These are phyloP conservation scores for Eupithecia subumbrata DNA, from an alignment of 2,888 invertebrate genomes.

Conservation along the genomic window DNA sequence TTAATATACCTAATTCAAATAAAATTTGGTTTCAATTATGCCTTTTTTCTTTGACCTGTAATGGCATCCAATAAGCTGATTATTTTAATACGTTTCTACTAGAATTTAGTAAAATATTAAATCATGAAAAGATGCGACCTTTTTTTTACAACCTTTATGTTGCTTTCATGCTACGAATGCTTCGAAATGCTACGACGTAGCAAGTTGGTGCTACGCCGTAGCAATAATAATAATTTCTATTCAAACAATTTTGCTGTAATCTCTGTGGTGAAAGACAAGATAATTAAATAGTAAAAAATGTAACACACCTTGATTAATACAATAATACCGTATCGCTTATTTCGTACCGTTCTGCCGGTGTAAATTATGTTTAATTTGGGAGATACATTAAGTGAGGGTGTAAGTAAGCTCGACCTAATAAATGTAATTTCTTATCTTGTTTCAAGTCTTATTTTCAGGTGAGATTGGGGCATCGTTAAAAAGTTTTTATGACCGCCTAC, in stretches of 20 bases:
- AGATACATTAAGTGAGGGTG: not conserved
- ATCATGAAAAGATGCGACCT: no score
- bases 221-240: not conserved
- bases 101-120: no score
- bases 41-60: not conserved
- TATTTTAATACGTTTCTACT: not conserved
- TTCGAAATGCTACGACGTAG: not conserved
- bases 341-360: not conserved
- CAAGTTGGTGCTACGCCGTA: not conserved
- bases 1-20: not conserved
- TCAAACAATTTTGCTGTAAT: no score
- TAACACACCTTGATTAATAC: not conserved
- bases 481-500: constrained; percentile 15
- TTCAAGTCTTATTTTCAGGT: constrained; percentile 22
- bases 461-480: constrained; percentile 22
- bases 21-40: not conserved
- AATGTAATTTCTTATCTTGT: constrained; percentile 18
- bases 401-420: not conserved
- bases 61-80: not conserved
- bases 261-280: not conserved
- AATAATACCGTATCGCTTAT: not conserved
- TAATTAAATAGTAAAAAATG: not conserved
- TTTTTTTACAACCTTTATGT: not conserved
- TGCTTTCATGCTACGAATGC: not conserved
- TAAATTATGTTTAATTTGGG: constrained; percentile 13